A percentile compares a stretch with the other conserved stretches of the same genome.
phyloP scores from a whole-genome alignment of 2,888 invertebrate genomes.

The Philopedon plagiatum region DNA sequence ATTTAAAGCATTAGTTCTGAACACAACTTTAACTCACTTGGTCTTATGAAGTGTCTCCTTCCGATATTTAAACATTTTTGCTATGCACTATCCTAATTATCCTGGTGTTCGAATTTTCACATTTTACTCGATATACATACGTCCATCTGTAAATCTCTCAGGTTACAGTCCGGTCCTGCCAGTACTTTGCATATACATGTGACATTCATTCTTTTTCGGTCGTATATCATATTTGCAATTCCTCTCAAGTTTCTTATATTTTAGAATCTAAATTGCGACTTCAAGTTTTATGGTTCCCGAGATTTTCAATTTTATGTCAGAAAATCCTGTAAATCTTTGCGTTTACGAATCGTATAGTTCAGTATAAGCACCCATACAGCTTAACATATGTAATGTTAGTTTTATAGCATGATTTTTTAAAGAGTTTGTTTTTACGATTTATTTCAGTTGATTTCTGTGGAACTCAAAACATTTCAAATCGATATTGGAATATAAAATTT shows the following conservation, averaged over 20 bases:
- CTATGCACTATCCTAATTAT: too few species aligned
- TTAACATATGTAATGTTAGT: constrained; percentile 21
- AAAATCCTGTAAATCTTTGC: constrained; percentile 31
- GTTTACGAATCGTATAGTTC: constrained; percentile 30
- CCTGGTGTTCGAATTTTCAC: too few species aligned
- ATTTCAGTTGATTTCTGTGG: constrained; percentile 20
- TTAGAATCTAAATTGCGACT: not conserved
- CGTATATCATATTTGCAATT: constrained; percentile 1
- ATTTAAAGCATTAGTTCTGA: too few species aligned
- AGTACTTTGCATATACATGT: not conserved
- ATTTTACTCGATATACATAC: too few species aligned
- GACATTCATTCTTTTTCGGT: not conserved
- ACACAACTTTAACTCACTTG: too few species aligned
- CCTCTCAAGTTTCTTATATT: constrained; percentile 1
- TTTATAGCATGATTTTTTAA: constrained; percentile 25
- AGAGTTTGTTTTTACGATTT: constrained; percentile 31
- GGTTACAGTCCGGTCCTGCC: not conserved
- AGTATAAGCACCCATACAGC: constrained; percentile 31
- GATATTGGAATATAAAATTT: constrained; percentile 41
- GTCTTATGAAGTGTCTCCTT: too few species aligned
- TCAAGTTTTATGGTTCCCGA: constrained; percentile 20
- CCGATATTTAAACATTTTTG: too few species aligned
- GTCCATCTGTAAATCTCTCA: too few species aligned
- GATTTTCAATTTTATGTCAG: constrained; percentile 29
- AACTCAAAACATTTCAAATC: constrained; percentile 37